phyloP scores from a whole-genome alignment of 2,888 invertebrate species.

The Cantharis rustica region DNA sequence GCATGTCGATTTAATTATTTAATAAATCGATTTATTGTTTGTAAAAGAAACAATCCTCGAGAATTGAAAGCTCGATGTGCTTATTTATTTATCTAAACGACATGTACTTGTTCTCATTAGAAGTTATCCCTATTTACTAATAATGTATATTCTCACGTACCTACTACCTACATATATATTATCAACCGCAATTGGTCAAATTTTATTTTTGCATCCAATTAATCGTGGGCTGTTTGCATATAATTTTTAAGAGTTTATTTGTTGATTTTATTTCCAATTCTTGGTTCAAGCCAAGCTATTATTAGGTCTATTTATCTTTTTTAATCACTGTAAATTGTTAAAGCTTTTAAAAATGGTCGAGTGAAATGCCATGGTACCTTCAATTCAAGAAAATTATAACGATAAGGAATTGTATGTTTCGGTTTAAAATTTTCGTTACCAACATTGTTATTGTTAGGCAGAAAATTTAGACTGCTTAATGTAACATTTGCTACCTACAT shows the following conservation, averaged over 20 bases:
- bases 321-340: background rate
- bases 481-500: background rate
- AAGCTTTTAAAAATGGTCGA: background rate
- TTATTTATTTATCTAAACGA: constrained; percentile 36
- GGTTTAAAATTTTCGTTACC: background rate
- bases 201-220: background rate
- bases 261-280: background rate
- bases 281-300: background rate
- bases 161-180: background rate
- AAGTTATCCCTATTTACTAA: constrained; percentile 18
- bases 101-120: constrained; percentile 28
- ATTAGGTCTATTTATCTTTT: background rate
- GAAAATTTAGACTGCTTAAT: background rate
- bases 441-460: background rate
- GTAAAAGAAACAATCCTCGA: constrained; percentile 32
- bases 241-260: background rate
- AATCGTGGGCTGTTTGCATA: background rate
- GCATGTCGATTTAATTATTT: constrained; percentile 32
- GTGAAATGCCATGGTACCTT: background rate
- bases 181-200: background rate
- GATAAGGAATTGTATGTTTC: background rate
- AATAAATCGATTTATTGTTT: constrained; percentile 29
- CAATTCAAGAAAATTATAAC: background rate
- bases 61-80: constrained; percentile 30
- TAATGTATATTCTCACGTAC: constrained; percentile 27